Evolutionary conservation across 1,140 invertebrate genomes (phyloP), one percentile per base, ranked within the genome.

Genomic region (Atta cephalotes): DNA sequence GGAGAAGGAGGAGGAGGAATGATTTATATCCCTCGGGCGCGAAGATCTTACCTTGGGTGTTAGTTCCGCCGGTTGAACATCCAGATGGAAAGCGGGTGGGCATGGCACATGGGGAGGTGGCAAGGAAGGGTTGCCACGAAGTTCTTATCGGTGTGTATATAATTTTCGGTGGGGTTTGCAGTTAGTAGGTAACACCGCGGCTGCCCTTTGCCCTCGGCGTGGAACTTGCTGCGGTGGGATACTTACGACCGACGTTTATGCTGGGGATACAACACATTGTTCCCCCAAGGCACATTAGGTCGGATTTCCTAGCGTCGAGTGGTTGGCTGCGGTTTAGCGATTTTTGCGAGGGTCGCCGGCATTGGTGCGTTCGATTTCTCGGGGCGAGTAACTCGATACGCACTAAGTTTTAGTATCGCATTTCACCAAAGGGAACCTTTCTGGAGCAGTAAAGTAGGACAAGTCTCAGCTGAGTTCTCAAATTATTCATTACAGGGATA

Each of bases 11-110:
- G 49, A 77, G 56, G 53, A 82, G 63, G 25, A 16, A 84, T 84
- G 80, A 84, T 84, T 84, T 84, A 84, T 84, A 60, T 84, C 70
- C 70, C 70, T 35, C 45, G 56, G 70, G 56, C 25, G 80, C 39
- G 80, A 84, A 84, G 80, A 84, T 84, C 58, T 84, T 74, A 84
- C 56, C 70, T 56, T 70, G 68, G 56, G 25, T 84, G 70, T 84
- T 84, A 84, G 80, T 84, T 84, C 80, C 80, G 80, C 56, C 68
- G 80, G 80, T 84, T 84, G 80, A 84, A 84, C 80, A 84, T 84
- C 70, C 70, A 84, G 80, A 84, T 63, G 80, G 68, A 76, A 81
- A 81, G 51, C 66, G 66, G 51, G 79, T 12, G 65, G 45, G 49
- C 35, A 12, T n/a, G 45, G 49, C 53, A 12, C 31, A 63, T 39